These are phyloP conservation scores for Dastarcus helophoroides DNA, from an alignment of 2,888 invertebrate species.

Conservation along the genomic window DNA sequence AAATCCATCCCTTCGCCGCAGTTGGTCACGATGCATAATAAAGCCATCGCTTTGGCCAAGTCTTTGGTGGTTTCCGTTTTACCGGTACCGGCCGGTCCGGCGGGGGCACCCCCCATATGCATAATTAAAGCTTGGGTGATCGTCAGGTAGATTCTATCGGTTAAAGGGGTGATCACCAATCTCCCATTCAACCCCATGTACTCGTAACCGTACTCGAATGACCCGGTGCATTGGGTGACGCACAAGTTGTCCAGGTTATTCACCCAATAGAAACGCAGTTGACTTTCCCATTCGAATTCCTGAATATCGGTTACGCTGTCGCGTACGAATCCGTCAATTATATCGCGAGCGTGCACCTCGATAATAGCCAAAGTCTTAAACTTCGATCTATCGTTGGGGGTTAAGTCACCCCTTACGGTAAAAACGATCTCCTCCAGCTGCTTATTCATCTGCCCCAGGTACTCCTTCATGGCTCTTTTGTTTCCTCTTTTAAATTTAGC, in stretches of 20 bases:
- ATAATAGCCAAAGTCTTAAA: slow-evolving; percentile 82
- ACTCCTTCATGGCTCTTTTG: slow-evolving; percentile 85
- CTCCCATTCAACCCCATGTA: slow-evolving; percentile 91
- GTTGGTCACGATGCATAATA: slow-evolving; percentile 77
- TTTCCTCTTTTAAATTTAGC: slow-evolving; percentile 57
- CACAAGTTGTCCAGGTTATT: slow-evolving; percentile 67
- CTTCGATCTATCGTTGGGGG: slow-evolving; percentile 73
- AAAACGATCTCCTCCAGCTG: slow-evolving; percentile 78
- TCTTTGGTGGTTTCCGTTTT: slow-evolving; percentile 91
- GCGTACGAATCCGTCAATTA: slow-evolving; percentile 68
- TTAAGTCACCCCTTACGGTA: slow-evolving; percentile 58
- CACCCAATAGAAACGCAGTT: slow-evolving; percentile 85
- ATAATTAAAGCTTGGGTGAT: slow-evolving; percentile 87
- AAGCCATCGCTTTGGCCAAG: slow-evolving; percentile 77
- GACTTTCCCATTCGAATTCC: slow-evolving; percentile 92
- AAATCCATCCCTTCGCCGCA: slow-evolving; percentile 93
- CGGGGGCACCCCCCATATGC: slow-evolving; percentile 85
- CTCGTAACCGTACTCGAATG: slow-evolving; percentile 88
- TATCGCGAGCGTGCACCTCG: slow-evolving; percentile 86
- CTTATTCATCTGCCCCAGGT: slow-evolving; percentile 63
- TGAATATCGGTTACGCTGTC: slow-evolving; percentile 71
- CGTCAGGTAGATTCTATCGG: slow-evolving; percentile 85
- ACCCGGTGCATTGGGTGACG: slow-evolving; percentile 75
- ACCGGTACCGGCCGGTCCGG: slow-evolving; percentile 73
- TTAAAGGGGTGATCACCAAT: slow-evolving; percentile 82